Conservation (phyloP, 2,797 vertebrate genomes). For the Vultur gryphus region DNA sequence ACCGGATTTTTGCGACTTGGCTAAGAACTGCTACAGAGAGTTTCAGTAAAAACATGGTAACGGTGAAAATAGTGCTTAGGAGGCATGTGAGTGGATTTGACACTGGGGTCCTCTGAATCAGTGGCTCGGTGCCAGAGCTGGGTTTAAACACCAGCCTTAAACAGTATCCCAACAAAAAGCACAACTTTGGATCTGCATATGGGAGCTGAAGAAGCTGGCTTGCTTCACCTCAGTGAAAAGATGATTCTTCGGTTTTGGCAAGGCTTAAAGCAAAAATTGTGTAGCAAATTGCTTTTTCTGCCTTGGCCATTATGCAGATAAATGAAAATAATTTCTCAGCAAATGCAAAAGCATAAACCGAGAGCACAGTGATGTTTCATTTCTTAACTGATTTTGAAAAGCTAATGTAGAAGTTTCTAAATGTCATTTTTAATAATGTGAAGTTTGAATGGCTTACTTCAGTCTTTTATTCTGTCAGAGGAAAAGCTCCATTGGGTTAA, state of each 20-base stretch:
- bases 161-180: not conserved
- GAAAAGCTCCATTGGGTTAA: not conserved
- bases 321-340: not conserved
- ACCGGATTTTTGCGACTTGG: not conserved
- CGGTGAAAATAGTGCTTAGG: not conserved
- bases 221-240: fast-evolving
- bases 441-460: not conserved
- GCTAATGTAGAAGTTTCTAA: not conserved
- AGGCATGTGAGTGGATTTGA: not conserved
- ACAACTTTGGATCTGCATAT: fast-evolving
- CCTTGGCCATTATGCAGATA: not conserved
- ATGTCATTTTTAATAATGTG: not conserved
- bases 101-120: fast-evolving
- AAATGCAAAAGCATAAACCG: not conserved
- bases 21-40: not conserved
- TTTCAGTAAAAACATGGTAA: fast-evolving
- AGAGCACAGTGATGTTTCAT: not conserved
- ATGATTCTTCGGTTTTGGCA: not conserved
- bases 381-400: not conserved
- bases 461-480: not conserved
- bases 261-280: not conserved
- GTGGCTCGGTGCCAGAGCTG: not conserved
- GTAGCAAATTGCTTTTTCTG: not conserved
- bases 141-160: not conserved
- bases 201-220: not conserved